phyloP scores from a whole-genome alignment of 1,140 invertebrate species.

The Eciton burchellii region DNA sequence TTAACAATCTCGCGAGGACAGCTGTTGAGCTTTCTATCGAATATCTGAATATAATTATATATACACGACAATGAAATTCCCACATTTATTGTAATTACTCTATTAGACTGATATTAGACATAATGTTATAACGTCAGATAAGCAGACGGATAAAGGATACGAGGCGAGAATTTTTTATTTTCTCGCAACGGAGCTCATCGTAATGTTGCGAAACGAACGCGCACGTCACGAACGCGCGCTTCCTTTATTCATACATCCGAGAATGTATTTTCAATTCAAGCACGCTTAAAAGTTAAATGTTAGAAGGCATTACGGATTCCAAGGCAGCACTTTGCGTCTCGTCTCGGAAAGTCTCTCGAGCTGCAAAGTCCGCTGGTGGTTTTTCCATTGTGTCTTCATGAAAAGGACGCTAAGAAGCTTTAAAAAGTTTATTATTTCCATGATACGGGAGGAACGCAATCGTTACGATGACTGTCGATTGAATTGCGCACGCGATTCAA shows the following conservation, averaged over 20 bases:
- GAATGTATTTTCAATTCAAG: background rate
- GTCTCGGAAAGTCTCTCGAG: background rate
- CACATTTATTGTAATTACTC: too few relatives aligned
- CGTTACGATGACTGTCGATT: background rate
- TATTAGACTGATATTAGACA: too few relatives aligned
- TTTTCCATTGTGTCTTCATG: background rate
- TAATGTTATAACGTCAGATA: too few relatives aligned
- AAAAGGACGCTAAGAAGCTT: background rate
- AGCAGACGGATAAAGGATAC: too few relatives aligned
- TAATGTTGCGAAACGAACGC: too few relatives aligned
- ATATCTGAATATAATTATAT: too few relatives aligned
- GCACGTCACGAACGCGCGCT: too few relatives aligned
- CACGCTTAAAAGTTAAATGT: background rate
- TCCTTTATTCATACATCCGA: too few relatives aligned
- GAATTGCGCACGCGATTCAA: background rate
- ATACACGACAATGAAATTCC: too few relatives aligned
- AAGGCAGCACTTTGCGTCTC: background rate
- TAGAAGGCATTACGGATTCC: background rate
- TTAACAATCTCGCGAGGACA: background rate
- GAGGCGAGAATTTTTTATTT: too few relatives aligned
- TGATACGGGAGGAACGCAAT: background rate
- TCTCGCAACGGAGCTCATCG: too few relatives aligned
- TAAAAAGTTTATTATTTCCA: conserved; percentile 10
- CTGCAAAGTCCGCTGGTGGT: background rate
- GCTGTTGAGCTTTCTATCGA: background rate